Evolutionary conservation across 2,113 vertebrate genomes (phyloP), one percentile per base, ranked within the genome.

Genomic region (Cyrtonyx montezumae): DNA sequence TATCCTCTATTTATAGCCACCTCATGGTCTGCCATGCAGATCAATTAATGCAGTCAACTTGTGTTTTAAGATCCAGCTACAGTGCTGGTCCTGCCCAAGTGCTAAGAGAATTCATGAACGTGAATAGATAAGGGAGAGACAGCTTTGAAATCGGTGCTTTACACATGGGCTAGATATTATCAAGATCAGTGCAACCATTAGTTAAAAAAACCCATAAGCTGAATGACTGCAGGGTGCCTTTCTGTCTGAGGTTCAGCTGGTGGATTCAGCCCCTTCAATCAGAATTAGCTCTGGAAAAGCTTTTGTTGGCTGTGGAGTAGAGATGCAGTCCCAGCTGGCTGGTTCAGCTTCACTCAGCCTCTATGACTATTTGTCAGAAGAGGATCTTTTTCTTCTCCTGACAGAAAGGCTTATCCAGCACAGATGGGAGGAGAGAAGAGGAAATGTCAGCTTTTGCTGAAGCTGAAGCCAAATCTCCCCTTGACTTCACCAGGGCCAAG

Each of bases 211-310:
- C 49, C 76, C 80, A 67, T 63, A 53, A 62, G 43, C 36, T 90
- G 69, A 93, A 92, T 85, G 87, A 84, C 74, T 95, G 9, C 43
- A 32, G 36, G 82, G 87, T 95, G 96, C 93, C 91, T 95, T 80
- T 79, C 19, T 80, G 93, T 94, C 95, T 96, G 94, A 93, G 74
- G 53, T 80, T 92, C 73, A 91, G 88, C 73, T 30, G 37, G 76
- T 66, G 45, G 53, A 78, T 90, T 59, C 63, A 79, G 62, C 43
- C 66, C 76, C 77, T 93, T 90, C 90, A 95, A 90, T 91, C 73
- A 75, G 79, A 90, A 94, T 91, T 95, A 81, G 82, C 81, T 96
- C 94, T 95, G 95, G 94, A 94, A 95, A 68, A 91, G 85, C 92
- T 95, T 96, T 95, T 91, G 40, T 84, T 94, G 93, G 90, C 91